Evolutionary conservation across 2,888 invertebrate species (phyloP), one percentile per base, ranked within the genome.

Genomic region (Epinotia ramella): DNA sequence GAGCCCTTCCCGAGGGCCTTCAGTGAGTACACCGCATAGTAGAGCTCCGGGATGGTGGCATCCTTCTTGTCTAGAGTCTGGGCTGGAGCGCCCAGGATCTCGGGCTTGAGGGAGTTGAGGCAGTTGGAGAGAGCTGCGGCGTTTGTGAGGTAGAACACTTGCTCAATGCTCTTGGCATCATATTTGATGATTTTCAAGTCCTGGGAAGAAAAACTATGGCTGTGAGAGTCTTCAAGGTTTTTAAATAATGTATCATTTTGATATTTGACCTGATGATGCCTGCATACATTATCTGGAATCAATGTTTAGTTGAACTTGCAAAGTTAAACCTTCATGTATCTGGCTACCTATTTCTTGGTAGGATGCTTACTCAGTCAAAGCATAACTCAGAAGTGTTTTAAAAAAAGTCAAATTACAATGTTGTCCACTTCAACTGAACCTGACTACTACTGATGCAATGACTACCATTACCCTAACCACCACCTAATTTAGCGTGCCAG

Each of bases 1-100:
- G 95, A 90, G 44, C 93, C 94, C 80, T 96, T 96, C 0, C 96
- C 97, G 0, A 98, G 86, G 46, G 96, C 95, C 80, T 96, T 96
- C 69, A 97, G 90, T 0, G 97, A 95, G 81, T 95, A 96, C 16
- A 97, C 95, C 12, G 97, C 97, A 90, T 97, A 96, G 86, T 96
- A 97, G 46, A 98, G 87, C 77, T 98, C 97, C 33, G 95, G 91
- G 46, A 97, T 95, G 4, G 96, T 95, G 0, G 95, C 92, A 79
- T 96, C 95, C 20, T 96, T 96, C 80, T 96, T 96, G 62, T 96
- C 96, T n/a, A 97, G 87, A 0, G 94, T 89, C 60, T 92, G 93
- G 57, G 95, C 94, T 0, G 96, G 94, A 9, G 94, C 88, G 0
- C 91, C 83, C 12, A 95, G 83, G 16, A 95, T 84, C 2, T 94